Evolutionary conservation across 2,888 invertebrate genomes (phyloP).

Genomic region (Incurvaria masculella): DNA sequence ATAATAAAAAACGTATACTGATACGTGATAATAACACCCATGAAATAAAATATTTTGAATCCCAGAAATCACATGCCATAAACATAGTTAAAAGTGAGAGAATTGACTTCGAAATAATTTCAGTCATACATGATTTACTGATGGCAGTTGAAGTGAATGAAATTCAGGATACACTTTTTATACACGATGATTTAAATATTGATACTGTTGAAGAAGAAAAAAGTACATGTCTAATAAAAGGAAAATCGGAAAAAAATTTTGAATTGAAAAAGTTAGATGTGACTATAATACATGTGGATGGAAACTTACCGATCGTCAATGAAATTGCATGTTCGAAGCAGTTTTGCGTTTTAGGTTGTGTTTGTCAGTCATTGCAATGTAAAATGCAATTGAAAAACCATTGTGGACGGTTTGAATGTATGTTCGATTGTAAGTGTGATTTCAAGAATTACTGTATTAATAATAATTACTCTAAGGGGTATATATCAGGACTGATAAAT

Average conservation of each 20-base stretch:
- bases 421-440: conserved; percentile 53
- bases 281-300: conserved; percentile 57
- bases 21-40: conserved; percentile 32
- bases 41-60: conserved; percentile 13
- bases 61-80: conserved; percentile 6
- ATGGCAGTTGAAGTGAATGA: conserved; percentile 60
- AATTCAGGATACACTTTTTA: conserved; percentile 48
- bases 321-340: conserved; percentile 43
- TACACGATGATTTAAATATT: conserved; percentile 30
- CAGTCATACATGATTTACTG: conserved; percentile 52
- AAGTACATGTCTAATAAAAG: conserved; percentile 23
- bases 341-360: conserved; percentile 62
- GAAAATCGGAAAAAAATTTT: conserved; percentile 33
- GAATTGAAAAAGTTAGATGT: conserved; percentile 64
- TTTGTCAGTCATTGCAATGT: conserved; percentile 59
- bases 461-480: conserved; percentile 16
- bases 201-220: conserved; percentile 19
- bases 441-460: conserved; percentile 29
- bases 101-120: conserved; percentile 27
- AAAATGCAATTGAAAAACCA: conserved; percentile 48
- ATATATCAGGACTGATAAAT: conserved; percentile 27
- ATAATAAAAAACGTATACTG: conserved; percentile 54
- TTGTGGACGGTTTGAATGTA: conserved; percentile 60
- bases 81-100: conserved; percentile 14
- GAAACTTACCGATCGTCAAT: conserved; percentile 18